Base-by-base conservation (phyloP, 1,140 invertebrate species). In the Prorops nasuta region DNA sequence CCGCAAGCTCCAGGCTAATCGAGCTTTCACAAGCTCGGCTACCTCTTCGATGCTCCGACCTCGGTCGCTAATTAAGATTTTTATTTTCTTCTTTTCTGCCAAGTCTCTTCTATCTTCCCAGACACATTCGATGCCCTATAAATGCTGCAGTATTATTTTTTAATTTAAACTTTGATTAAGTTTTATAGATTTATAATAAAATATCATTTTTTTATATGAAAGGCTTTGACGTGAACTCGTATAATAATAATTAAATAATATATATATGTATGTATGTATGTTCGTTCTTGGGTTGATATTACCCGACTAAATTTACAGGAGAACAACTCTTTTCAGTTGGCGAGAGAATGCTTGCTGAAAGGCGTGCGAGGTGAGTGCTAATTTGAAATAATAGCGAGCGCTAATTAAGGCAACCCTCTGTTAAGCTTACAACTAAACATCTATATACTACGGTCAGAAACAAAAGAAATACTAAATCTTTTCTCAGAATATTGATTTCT, bases 361-460 rank as follows among this genome's bases (percentile, higher is more conserved):
- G 45, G 44, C 39, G 53, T 18, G 17, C 45, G n/a, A n/a, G 58
- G 43, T 59, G 52, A 67, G 59, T 64, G 56, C 66, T 71, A 64
- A 69, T 70, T 70, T 67, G 49, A 66, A 66, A 66, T 71, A 68
- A 71, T 71, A 68, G 69, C 60, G 66, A 66, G 66, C 55, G 51
- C 63, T 70, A 71, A 71, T 71, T 71, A 71, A 69, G 66, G 54
- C 54, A 54, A 44, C 54, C 54, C 54, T 56, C 60, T 59, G 54
- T 40, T 31, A 34, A 38, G 44, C 35, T 34, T 45, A 53, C 43
- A 31, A 36, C 28, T 32, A 47, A 44, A 40, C 44, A 37, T 44
- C 43, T 39, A 49, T 51, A 52, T 55, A n/a, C n/a, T n/a, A n/a
- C n/a, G n/a, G n/a, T n/a, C n/a, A n/a, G n/a, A n/a, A n/a, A n/a